Percentiles rank a stretch among this genome's conserved stretches.
Evolutionary conservation across 1,140 invertebrate species (phyloP).

Genomic region (Drosophila varians): DNA sequence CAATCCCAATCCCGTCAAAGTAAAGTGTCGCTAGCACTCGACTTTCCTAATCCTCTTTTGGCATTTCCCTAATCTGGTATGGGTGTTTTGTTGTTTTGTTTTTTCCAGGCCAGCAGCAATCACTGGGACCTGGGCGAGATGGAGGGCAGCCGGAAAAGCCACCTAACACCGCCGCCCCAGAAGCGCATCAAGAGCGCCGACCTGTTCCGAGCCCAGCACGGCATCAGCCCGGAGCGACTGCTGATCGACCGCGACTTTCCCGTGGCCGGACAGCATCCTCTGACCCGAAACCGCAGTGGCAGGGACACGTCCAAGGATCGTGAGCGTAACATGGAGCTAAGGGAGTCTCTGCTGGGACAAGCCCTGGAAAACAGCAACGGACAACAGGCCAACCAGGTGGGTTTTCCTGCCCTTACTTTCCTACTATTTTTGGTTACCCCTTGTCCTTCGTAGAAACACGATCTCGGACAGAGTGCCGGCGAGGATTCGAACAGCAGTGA

Average conservation of each 20-base stretch:
- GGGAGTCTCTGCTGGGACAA: conserved; percentile 89
- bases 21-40: conserved; percentile 66
- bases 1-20: conserved; percentile 74
- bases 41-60: neutral
- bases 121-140: conserved; percentile 73
- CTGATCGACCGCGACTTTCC: conserved; percentile 75
- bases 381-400: conserved; percentile 67
- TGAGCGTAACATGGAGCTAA: conserved; percentile 85
- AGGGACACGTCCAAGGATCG: conserved; percentile 76
- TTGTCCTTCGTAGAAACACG: conserved; percentile 50
- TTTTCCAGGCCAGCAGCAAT: conserved; percentile 50
- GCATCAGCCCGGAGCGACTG: conserved; percentile 79
- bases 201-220: conserved; percentile 85
- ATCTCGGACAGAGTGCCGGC: conserved; percentile 88
- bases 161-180: conserved; percentile 85
- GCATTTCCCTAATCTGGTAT: neutral
- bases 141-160: conserved; percentile 69
- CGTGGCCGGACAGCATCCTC: conserved; percentile 74
- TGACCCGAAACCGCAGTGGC: conserved; percentile 62
- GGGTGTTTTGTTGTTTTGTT: neutral
- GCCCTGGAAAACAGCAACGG: conserved; percentile 86
- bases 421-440: neutral
- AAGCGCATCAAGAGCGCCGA: conserved; percentile 87
- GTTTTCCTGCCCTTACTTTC: neutral
- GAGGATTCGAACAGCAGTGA: conserved; percentile 90